Base-by-base conservation (phyloP, 2,888 invertebrate species). In the Cantharis rustica region DNA sequence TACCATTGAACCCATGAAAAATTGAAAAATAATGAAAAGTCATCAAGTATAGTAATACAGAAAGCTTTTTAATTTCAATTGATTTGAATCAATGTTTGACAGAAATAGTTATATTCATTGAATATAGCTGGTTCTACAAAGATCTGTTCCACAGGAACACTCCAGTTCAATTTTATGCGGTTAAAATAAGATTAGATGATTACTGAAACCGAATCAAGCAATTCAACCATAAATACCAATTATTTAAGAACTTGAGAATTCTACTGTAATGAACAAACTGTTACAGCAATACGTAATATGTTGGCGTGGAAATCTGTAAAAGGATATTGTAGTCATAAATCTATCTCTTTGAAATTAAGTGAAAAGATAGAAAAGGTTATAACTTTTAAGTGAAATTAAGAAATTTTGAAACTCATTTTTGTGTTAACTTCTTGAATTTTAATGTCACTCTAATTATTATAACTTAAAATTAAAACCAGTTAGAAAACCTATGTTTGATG, bases 171-270 rank as follows among this genome's bases (percentile, higher is more conserved):
- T 47, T 47, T 7, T 47, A 47, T 47, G 13, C 47, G n/a, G 47
- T 47, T n/a, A 47, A 47, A 47, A 47, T 47, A 47, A 47, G 47
- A 47, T 47, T 47, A 47, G n/a, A 47, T 47, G 7, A 47, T 47
- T 47, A n/a, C 16, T 16, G 69, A 31, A 69, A n/a, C 15, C 13
- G 15, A 31, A 66, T 31, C 27, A 63, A 73, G 61, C 69, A 15
- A 73, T 69, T 73, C 73, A n/a, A 10, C 73, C 26, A 69, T 73
- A 68, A 73, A 73, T 69, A 68, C 23, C 68, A 69, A 73, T 73
- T 69, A 73, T 69, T 73, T 62, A 26, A 62, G 61, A 69, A 73
- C 62, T 47, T 23, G 47, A 64, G 16, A 61, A 47, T 61, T 73
- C 26, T 68, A 26, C 16, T 61, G 61, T 68, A 61, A 73, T 73